Evolutionary conservation across 2,888 invertebrate species (phyloP).

Genomic region (Diarsia dahlii): DNA sequence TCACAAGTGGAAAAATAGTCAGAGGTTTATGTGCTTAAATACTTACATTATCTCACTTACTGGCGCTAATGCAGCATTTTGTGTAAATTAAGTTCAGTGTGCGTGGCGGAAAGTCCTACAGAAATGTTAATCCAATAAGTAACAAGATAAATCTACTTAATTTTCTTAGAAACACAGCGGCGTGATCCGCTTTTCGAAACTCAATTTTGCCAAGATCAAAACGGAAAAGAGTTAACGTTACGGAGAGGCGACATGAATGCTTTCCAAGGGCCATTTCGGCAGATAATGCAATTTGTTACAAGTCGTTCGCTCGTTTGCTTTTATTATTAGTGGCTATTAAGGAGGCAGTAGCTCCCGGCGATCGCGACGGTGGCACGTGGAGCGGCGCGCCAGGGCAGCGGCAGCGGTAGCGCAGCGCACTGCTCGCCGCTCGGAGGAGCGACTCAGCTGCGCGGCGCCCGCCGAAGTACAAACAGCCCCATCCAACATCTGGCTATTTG

Average conservation of each 20-base stretch:
- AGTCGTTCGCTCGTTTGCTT: conserved; percentile 84
- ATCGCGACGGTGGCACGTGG: conserved; percentile 71
- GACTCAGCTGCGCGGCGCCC: conserved; percentile 29
- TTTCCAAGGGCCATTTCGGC: conserved; percentile 80
- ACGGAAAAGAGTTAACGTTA: conserved; percentile 76
- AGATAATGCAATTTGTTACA: conserved; percentile 86
- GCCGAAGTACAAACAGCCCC: conserved; percentile 65
- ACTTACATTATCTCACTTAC: conserved; percentile 30
- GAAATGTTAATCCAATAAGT: conserved; percentile 62
- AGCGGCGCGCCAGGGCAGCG: conserved; percentile 62
- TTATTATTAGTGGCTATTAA: conserved; percentile 84
- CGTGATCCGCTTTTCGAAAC: conserved; percentile 65
- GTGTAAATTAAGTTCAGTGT: conserved; percentile 27
- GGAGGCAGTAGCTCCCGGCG: conserved; percentile 71
- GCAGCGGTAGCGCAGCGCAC: conserved; percentile 11
- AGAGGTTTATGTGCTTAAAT: conserved; percentile 36
- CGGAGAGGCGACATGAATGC: conserved; percentile 74
- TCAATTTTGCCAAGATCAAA: conserved; percentile 73
- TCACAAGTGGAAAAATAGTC: conserved; percentile 48
- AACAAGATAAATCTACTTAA: conserved; percentile 59
- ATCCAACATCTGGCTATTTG: conserved; percentile 80
- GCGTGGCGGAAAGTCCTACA: conserved; percentile 25
- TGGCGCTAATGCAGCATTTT: conserved; percentile 32
- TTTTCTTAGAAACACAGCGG: conserved; percentile 61
- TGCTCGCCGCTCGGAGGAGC: conserved; percentile 25